These are phyloP conservation scores for Ptyas mucosa DNA, from an alignment of 2,113 vertebrate genomes.

Conservation along the genomic window DNA sequence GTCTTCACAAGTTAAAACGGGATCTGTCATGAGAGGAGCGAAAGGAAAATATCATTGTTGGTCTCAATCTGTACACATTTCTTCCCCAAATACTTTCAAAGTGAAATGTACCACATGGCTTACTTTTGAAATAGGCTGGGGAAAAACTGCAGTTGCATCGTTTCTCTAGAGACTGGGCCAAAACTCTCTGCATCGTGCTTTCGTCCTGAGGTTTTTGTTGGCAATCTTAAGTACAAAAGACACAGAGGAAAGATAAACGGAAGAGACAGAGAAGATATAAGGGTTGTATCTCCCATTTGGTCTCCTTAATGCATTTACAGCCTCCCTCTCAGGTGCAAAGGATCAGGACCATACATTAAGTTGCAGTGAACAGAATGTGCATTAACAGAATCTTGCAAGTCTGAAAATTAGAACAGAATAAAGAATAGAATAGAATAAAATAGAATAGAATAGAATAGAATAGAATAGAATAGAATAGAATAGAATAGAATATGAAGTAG, in stretches of 20 bases:
- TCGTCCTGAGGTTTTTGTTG: slow-evolving; percentile 20
- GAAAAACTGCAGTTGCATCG: slow-evolving; percentile 38
- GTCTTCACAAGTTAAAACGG: slow-evolving; percentile 11
- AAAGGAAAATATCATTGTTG: background rate
- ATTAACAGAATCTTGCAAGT: background rate
- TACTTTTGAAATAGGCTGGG: slow-evolving; percentile 47
- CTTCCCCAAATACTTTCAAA: background rate
- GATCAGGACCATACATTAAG: background rate
- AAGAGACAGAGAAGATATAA: background rate
- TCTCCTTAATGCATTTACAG: background rate
- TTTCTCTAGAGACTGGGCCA: slow-evolving; percentile 14
- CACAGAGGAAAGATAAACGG: background rate
- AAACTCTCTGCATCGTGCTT: slow-evolving; percentile 12
- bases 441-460: no score
- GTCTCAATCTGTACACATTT: background rate
- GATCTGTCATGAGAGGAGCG: background rate
- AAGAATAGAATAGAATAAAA: no score
- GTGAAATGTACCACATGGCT: background rate
- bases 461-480: no score
- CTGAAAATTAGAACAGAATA: background rate
- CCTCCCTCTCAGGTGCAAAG: background rate
- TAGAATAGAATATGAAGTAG: no score
- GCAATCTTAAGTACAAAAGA: slow-evolving; percentile 33
- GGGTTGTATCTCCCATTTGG: background rate
- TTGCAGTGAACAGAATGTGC: background rate